phyloP scores from a whole-genome alignment of 2,113 vertebrate genomes.

The Otus sunia region DNA sequence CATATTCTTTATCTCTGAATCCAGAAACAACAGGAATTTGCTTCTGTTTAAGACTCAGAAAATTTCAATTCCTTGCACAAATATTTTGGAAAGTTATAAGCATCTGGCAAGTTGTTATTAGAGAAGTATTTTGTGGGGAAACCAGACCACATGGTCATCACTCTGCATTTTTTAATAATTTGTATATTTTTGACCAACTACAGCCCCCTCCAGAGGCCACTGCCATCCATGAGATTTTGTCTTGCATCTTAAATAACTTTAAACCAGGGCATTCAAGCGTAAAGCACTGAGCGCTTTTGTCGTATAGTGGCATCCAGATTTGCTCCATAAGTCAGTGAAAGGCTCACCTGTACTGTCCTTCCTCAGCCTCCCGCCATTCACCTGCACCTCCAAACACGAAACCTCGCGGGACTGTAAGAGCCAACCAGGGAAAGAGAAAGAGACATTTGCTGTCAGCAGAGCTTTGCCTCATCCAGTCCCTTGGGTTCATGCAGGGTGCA shows the following conservation, averaged over 20 bases:
- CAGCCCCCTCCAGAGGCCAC: background rate
- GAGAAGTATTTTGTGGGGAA: background rate
- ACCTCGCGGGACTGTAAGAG: conserved; percentile 74
- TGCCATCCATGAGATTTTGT: background rate
- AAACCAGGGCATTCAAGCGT: background rate
- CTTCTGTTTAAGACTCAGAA: background rate
- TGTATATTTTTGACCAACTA: background rate
- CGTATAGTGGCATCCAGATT: background rate
- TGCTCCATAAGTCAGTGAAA: rapidly evolving
- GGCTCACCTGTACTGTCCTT: conserved; percentile 36
- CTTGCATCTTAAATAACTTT: background rate
- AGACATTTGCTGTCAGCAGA: rapidly evolving
- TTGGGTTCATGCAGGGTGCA: rapidly evolving
- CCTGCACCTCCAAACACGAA: conserved; percentile 71
- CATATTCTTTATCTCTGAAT: background rate
- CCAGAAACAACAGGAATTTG: background rate
- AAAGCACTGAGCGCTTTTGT: background rate
- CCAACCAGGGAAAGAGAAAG: background rate
- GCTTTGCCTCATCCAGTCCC: rapidly evolving
- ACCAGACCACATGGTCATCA: background rate
- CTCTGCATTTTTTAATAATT: background rate
- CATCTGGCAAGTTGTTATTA: background rate
- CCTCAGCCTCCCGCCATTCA: conserved; percentile 24
- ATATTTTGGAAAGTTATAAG: background rate
- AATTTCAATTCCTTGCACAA: background rate